Conservation (phyloP, 2,888 invertebrate genomes). For the Hyppa rectilinea region DNA sequence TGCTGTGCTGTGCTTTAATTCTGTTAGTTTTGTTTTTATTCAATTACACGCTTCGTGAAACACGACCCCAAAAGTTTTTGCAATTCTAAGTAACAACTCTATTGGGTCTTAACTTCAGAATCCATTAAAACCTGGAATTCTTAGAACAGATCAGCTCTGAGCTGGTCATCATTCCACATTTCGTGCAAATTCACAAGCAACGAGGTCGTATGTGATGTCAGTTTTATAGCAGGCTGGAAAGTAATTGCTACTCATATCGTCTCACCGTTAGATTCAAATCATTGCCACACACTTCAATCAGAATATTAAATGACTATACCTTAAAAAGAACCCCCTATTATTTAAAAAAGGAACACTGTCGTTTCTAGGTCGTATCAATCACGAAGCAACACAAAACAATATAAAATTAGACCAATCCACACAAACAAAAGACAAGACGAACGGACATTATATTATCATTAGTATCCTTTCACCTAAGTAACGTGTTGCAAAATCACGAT, state of each 20-base stretch:
- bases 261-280: background rate
- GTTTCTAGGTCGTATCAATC: constrained; percentile 56
- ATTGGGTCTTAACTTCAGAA: too few species aligned
- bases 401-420: constrained; percentile 26
- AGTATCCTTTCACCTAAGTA: constrained; percentile 67
- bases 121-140: too few species aligned
- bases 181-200: too few species aligned
- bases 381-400: constrained; percentile 47
- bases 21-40: constrained; percentile 3
- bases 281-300: background rate
- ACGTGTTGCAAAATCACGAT: constrained; percentile 62
- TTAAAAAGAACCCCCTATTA: too few species aligned
- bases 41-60: background rate
- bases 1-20: constrained; percentile 20
- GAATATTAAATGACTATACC: background rate
- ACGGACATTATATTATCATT: constrained; percentile 55
- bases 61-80: too few species aligned
- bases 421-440: constrained; percentile 36
- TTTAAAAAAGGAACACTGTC: too few species aligned
- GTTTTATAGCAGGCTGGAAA: too few species aligned
- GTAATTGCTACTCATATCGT: too few species aligned
- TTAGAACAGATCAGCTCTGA: too few species aligned
- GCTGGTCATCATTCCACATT: too few species aligned
- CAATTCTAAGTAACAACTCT: too few species aligned
- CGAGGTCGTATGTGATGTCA: background rate